Evolutionary conservation across 2,113 vertebrate species (phyloP).

Genomic region (Candoia aspera): DNA sequence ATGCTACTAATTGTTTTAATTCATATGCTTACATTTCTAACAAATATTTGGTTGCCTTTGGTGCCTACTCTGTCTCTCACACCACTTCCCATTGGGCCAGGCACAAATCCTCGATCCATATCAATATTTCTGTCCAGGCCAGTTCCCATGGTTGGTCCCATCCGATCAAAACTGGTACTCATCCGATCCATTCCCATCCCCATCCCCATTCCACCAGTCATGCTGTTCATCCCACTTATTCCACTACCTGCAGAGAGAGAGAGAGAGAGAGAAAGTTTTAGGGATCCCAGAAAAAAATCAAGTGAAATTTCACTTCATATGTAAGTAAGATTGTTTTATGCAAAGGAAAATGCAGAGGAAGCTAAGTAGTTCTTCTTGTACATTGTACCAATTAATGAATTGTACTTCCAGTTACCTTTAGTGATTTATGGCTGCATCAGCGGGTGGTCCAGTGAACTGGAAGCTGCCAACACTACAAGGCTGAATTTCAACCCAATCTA

Average conservation of each 20-base stretch:
- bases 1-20: conserved; percentile 27
- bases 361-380: not conserved
- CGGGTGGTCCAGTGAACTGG: not conserved
- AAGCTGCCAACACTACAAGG: not conserved
- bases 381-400: not conserved
- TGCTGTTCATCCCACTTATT: conserved; percentile 87
- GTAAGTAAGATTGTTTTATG: not conserved
- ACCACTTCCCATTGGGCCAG: conserved; percentile 84
- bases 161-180: conserved; percentile 88
- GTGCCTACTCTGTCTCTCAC: conserved; percentile 87
- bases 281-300: not conserved
- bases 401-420: not conserved
- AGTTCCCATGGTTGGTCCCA: conserved; percentile 80
- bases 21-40: conserved; percentile 89
- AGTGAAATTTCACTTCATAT: not conserved
- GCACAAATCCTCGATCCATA: conserved; percentile 87
- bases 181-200: conserved; percentile 84
- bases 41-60: conserved; percentile 98
- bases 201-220: conserved; percentile 82
- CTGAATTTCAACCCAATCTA: not conserved
- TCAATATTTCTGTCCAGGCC: conserved; percentile 86
- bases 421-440: not conserved
- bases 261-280: not conserved
- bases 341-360: conserved; percentile 13
- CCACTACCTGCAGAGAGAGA: conserved; percentile 66